Evolutionary conservation across 1,140 invertebrate genomes (phyloP).

Genomic region (Zaprionus tsacasi): DNA sequence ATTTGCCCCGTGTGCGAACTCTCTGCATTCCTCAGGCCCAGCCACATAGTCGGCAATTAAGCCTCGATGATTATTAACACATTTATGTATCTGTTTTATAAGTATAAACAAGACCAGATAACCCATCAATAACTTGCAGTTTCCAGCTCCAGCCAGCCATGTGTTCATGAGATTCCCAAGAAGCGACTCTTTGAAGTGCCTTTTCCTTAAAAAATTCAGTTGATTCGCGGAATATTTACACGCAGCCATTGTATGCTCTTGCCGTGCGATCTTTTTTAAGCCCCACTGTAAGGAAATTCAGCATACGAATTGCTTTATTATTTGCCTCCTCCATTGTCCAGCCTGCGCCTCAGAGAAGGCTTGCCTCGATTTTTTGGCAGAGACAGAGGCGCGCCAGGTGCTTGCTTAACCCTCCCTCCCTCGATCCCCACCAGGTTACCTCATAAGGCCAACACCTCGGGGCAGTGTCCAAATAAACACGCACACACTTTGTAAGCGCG

Average conservation of each 20-base stretch:
- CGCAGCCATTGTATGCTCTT: background rate
- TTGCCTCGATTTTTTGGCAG: no score
- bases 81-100: conserved; percentile 34
- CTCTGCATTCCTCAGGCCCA: conserved; percentile 35
- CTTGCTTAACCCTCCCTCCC: background rate
- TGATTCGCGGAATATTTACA: background rate
- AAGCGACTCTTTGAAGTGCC: conserved; percentile 64
- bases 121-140: conserved; percentile 47
- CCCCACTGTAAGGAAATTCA: conserved; percentile 1
- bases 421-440: background rate
- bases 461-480: conserved; percentile 76
- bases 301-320: background rate
- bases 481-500: conserved; percentile 79
- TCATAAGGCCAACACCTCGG: conserved; percentile 43
- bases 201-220: conserved; percentile 43
- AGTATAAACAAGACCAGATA: conserved; percentile 25
- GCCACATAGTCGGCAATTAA: conserved; percentile 45
- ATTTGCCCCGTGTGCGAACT: conserved; percentile 9
- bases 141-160: conserved; percentile 59
- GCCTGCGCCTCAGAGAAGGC: background rate
- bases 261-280: background rate
- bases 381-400: background rate
- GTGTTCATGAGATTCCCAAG: conserved; percentile 45
- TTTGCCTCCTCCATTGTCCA: background rate
- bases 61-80: conserved; percentile 41